phyloP scores from a whole-genome alignment of 2,888 invertebrate genomes.

The Ectobius pallidus region DNA sequence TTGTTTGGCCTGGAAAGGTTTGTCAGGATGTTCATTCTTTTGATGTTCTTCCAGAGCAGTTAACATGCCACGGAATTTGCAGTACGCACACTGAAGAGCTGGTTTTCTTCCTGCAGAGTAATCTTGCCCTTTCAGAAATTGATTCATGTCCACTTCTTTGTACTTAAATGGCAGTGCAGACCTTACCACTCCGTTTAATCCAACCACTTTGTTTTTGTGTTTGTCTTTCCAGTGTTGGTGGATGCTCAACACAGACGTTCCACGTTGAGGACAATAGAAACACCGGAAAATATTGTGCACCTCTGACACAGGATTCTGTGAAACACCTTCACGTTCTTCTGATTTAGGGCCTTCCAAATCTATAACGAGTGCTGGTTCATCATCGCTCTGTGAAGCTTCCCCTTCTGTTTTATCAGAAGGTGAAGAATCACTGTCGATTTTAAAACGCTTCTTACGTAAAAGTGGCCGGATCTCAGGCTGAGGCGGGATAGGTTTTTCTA shows the following conservation, averaged over 20 bases:
- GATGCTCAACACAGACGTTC: conserved; percentile 40
- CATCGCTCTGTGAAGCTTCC: no score
- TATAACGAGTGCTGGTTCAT: conserved; percentile 28
- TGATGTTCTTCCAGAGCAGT: conserved; percentile 41
- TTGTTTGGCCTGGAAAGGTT: background rate
- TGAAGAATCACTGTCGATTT: background rate
- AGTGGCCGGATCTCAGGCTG: conserved; percentile 32
- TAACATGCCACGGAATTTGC: conserved; percentile 40
- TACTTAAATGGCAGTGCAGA: conserved; percentile 36
- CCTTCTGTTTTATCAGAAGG: no score
- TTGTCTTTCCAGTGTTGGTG: conserved; percentile 45
- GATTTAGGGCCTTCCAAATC: conserved; percentile 41
- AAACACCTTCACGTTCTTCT: background rate
- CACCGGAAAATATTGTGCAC: conserved; percentile 41
- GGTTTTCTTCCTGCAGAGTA: background rate
- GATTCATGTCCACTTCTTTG: conserved; percentile 35
- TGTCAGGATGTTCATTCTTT: conserved; percentile 38
- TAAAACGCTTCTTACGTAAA: background rate
- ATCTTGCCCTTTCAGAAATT: conserved; percentile 30
- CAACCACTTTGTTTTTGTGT: conserved; percentile 43
- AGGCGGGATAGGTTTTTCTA: conserved; percentile 21
- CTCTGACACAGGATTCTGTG: background rate
- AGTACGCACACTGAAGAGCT: conserved; percentile 40
- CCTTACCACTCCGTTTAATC: conserved; percentile 19
- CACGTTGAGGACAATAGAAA: conserved; percentile 46